A percentile compares a stretch with the other conserved stretches of the same genome.
Conservation (phyloP, 2,797 vertebrate species). For the Limnodromus scolopaceus region DNA sequence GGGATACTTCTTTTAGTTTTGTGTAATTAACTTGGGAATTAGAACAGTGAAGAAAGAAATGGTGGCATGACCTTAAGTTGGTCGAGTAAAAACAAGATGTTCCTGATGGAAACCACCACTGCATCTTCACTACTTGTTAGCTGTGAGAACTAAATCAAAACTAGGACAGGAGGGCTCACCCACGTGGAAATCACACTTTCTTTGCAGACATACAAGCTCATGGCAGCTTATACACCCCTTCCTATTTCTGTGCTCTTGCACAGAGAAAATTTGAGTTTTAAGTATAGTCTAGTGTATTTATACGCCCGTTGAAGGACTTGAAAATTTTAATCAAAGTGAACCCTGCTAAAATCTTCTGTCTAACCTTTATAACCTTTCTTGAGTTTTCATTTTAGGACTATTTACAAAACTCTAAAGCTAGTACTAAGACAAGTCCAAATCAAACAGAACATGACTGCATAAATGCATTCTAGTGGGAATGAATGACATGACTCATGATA, state of each 20-base stretch:
- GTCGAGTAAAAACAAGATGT: background rate
- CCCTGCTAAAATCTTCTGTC: background rate
- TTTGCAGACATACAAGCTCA: rapidly evolving
- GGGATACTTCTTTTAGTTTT: background rate
- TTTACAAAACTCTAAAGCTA: background rate
- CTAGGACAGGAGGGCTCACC: background rate
- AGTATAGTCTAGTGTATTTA: background rate
- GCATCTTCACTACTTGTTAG: background rate
- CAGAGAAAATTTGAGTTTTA: background rate
- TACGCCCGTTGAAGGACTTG: background rate
- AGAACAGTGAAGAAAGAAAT: background rate
- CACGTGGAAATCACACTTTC: background rate
- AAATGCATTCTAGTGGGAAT: background rate
- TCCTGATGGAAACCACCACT: background rate
- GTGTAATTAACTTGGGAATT: background rate
- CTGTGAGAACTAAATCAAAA: background rate
- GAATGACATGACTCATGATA: background rate
- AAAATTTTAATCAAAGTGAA: background rate
- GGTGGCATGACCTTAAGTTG: background rate
- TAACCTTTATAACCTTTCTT: background rate
- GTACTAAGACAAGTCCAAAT: background rate
- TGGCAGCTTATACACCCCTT: background rate
- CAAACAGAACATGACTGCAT: background rate
- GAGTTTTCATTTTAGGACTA: background rate
- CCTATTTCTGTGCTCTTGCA: background rate